phyloP scores from a whole-genome alignment of 2,113 vertebrate species.

The Tyrannus savana region DNA sequence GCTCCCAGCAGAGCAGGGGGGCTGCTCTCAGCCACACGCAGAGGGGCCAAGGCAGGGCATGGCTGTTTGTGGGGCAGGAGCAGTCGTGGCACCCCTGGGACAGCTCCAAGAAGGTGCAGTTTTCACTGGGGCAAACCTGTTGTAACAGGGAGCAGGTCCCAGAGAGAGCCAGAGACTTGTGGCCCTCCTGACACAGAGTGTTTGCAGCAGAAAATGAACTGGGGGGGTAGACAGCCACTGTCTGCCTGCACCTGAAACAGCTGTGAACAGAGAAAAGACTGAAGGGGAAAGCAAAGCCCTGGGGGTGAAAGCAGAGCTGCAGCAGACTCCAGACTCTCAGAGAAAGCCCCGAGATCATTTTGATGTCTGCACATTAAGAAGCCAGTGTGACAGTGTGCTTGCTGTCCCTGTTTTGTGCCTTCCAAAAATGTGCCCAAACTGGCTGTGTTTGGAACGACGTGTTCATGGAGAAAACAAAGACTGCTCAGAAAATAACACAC shows the following conservation, averaged over 20 bases:
- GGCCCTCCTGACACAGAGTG: background rate
- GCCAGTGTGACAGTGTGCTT: background rate
- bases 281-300: background rate
- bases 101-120: background rate
- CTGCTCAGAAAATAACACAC: background rate
- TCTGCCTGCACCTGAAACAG: background rate
- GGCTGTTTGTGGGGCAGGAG: background rate
- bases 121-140: background rate
- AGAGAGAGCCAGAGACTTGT: background rate
- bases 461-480: background rate
- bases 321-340: background rate
- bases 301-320: background rate
- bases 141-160: background rate
- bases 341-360: background rate
- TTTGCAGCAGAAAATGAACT: background rate
- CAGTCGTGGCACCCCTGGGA: fast-evolving
- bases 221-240: background rate
- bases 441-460: background rate
- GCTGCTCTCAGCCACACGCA: background rate
- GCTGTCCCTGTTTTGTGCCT: background rate
- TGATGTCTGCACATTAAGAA: background rate
- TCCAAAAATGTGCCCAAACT: background rate
- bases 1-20: background rate
- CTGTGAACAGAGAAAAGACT: background rate
- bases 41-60: fast-evolving